Evolutionary conservation across 2,113 vertebrate genomes (phyloP).

Genomic region (Atlantisia rogersi): DNA sequence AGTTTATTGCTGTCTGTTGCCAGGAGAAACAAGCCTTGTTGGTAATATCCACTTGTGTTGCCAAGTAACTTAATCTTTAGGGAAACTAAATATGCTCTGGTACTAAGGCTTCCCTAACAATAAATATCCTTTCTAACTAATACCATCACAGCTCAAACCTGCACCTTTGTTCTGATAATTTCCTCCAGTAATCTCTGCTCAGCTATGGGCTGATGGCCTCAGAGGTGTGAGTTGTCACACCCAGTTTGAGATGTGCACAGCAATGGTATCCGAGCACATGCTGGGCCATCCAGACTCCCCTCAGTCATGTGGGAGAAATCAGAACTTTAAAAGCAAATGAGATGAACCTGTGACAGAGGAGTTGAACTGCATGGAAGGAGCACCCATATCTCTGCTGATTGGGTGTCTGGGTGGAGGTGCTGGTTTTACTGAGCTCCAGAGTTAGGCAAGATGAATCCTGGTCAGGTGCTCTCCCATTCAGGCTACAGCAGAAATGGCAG

Average conservation of each 20-base stretch:
- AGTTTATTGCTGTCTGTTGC: slow-evolving; percentile 37
- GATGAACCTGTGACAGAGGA: accelerated
- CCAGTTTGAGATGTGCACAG: accelerated
- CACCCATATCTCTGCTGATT: accelerated
- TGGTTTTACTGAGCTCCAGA: neutral
- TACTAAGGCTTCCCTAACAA: neutral
- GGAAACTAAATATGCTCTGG: neutral
- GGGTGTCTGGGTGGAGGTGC: neutral
- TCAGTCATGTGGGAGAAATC: neutral
- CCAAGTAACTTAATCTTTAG: slow-evolving; percentile 41
- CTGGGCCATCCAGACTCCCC: neutral
- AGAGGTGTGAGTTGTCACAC: neutral
- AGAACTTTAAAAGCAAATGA: neutral
- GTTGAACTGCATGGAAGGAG: neutral
- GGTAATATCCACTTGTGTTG: neutral
- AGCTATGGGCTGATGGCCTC: neutral
- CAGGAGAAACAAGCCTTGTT: slow-evolving; percentile 49
- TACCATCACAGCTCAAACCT: neutral
- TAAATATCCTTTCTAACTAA: neutral
- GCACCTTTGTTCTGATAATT: neutral
- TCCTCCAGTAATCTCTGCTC: neutral
- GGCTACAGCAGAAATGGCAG: neutral
- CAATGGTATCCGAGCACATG: accelerated
- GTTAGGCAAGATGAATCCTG: neutral
- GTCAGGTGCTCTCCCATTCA: neutral